Evolutionary conservation across 2,797 vertebrate genomes (phyloP).

Genomic region (Anguilla megastoma): DNA sequence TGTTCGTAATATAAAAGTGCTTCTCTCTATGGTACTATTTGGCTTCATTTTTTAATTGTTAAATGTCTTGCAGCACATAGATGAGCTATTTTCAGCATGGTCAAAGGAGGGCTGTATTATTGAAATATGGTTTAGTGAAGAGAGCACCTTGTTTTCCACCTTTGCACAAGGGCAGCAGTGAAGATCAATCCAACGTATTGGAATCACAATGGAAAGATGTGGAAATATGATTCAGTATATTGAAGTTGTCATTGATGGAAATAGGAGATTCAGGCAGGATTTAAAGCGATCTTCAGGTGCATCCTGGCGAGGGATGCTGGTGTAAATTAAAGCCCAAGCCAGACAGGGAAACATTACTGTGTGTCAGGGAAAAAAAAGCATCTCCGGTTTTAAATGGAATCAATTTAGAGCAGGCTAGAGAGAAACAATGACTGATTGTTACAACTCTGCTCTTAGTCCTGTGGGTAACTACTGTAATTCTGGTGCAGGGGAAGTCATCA

Average conservation of each 20-base stretch:
- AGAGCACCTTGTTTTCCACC: neutral
- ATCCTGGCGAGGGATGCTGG: neutral
- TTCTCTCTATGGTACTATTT: neutral
- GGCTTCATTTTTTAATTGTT: neutral
- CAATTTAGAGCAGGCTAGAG: neutral
- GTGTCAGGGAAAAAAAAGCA: neutral
- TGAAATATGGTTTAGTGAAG: neutral
- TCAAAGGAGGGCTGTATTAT: neutral
- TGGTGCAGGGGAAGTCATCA: neutral
- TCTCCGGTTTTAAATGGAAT: neutral
- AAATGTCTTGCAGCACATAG: neutral
- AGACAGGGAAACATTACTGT: neutral
- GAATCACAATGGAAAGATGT: conserved; percentile 76
- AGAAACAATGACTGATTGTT: conserved; percentile 36
- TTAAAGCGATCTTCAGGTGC: neutral
- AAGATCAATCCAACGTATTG: conserved; percentile 73
- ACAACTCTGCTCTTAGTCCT: neutral
- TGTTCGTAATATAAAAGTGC: neutral
- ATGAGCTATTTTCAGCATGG: neutral
- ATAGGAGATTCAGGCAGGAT: conserved; percentile 59
- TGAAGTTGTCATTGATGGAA: conserved; percentile 57
- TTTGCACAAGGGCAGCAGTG: conserved; percentile 44
- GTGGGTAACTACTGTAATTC: conserved; percentile 7
- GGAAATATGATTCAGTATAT: conserved; percentile 73
- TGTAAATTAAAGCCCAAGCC: neutral